Conservation (phyloP, 1,140 invertebrate genomes). For the Temnothorax nylanderi region DNA sequence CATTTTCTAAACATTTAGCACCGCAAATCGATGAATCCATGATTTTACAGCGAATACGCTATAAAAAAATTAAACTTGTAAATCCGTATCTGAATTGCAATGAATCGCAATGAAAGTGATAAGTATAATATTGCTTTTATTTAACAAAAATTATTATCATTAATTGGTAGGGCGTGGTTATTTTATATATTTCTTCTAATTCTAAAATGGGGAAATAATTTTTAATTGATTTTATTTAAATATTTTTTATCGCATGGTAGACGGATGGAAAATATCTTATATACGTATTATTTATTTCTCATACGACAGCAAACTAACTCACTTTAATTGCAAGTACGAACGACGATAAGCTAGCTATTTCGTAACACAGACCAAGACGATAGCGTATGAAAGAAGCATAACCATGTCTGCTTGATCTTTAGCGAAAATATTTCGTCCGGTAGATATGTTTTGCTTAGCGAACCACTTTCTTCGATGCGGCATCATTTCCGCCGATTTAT, state of each 20-base stretch:
- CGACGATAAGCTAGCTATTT: slow-evolving; percentile 36
- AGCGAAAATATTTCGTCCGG: slow-evolving; percentile 9
- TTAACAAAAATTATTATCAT: not conserved
- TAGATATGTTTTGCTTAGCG: slow-evolving; percentile 2
- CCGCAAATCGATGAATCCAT: not conserved
- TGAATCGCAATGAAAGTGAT: not conserved
- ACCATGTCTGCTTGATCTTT: slow-evolving; percentile 19
- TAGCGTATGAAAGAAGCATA: slow-evolving; percentile 13
- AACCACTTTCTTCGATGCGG: not conserved
- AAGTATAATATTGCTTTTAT: not conserved
- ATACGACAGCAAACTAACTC: slow-evolving; percentile 21
- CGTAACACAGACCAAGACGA: slow-evolving; percentile 31
- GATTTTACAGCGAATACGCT: not conserved
- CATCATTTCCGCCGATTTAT: slow-evolving; percentile 8
- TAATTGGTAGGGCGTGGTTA: not conserved
- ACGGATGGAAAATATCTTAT: not conserved
- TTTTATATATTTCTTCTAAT: not conserved
- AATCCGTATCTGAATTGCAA: not conserved
- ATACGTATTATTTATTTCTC: not conserved
- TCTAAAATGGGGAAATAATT: not conserved
- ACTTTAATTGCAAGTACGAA: not conserved
- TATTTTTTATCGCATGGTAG: not conserved
- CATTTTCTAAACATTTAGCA: slow-evolving; percentile 21
- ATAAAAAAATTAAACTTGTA: not conserved
- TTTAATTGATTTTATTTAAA: not conserved